A percentile compares a stretch with the other conserved stretches of the same genome.
phyloP scores from a whole-genome alignment of 1,140 invertebrate genomes.

The Druon quercuslanigerum region DNA sequence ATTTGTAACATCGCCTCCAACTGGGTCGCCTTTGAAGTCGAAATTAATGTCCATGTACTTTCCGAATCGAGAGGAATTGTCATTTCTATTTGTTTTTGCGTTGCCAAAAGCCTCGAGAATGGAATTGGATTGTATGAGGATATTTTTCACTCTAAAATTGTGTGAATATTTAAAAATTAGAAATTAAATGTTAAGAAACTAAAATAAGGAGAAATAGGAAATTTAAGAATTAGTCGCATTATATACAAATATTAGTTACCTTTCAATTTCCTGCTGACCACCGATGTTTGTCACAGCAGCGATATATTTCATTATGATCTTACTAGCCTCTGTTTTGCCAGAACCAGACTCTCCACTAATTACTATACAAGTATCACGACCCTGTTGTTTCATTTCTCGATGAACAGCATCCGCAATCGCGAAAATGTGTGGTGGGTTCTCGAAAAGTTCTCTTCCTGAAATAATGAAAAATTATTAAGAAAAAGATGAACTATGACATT shows the following conservation, averaged over 20 bases:
- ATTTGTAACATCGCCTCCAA: conserved; percentile 97
- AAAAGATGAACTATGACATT: too few species aligned
- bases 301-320: conserved; percentile 99
- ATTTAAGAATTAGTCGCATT: conserved; percentile 39
- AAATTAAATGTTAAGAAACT: too few species aligned
- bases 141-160: conserved; percentile 93
- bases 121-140: conserved; percentile 95
- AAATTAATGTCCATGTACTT: conserved; percentile 99
- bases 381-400: conserved; percentile 90
- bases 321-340: conserved; percentile 98
- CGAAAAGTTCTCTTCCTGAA: conserved; percentile 90
- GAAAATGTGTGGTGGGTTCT: conserved; percentile 95
- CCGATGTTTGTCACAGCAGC: conserved; percentile 96
- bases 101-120: conserved; percentile 98
- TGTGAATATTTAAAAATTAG: background rate
- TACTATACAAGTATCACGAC: conserved; percentile 95
- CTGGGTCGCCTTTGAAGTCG: conserved; percentile 97
- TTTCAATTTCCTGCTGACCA: conserved; percentile 95
- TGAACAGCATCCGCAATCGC: conserved; percentile 96
- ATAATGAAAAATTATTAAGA: conserved; percentile 35
- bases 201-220: conserved; percentile 31
- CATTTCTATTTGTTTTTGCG: conserved; percentile 97
- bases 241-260: conserved; percentile 75
- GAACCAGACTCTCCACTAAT: conserved; percentile 97
- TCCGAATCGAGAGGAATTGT: conserved; percentile 98